phyloP scores from a whole-genome alignment of 2,888 invertebrate genomes.

The Epinotia ramella region DNA sequence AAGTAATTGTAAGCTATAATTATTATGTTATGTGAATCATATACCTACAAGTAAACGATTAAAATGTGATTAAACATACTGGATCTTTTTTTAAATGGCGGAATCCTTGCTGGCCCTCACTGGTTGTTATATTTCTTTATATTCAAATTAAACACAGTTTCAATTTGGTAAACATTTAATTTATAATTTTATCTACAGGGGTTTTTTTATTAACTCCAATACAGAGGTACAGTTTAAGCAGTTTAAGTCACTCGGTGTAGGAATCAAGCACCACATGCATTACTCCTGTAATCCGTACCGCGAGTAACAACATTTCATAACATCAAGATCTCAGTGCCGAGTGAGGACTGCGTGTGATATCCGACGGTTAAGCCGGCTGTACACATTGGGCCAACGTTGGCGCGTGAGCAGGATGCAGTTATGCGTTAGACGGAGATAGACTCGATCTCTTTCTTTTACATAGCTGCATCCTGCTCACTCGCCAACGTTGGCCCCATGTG shows the following conservation, averaged over 20 bases:
- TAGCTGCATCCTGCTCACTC: too few relatives aligned
- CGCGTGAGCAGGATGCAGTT: too few relatives aligned
- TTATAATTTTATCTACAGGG: slow-evolving; percentile 33
- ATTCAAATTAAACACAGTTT: slow-evolving; percentile 30
- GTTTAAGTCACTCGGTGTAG: too few relatives aligned
- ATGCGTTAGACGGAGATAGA: too few relatives aligned
- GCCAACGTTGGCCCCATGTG: too few relatives aligned
- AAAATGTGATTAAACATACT: slow-evolving; percentile 77
- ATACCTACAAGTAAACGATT: slow-evolving; percentile 72
- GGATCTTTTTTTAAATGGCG: too few relatives aligned
- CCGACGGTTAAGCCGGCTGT: too few relatives aligned
- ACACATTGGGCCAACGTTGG: too few relatives aligned
- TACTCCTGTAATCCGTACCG: slow-evolving; percentile 5
- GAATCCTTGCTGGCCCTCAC: too few relatives aligned
- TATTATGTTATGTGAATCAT: slow-evolving; percentile 74
- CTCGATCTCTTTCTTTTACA: too few relatives aligned
- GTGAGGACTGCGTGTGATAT: slow-evolving; percentile 2
- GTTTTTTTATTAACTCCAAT: slow-evolving; percentile 21
- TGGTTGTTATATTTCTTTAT: slow-evolving; percentile 50
- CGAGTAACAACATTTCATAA: slow-evolving; percentile 15
- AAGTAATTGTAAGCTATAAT: slow-evolving; percentile 73
- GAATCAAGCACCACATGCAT: slow-evolving; percentile 10
- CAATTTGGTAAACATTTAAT: slow-evolving; percentile 37
- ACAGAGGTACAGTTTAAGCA: slow-evolving; percentile 43
- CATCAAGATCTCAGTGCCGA: background rate